A percentile compares a stretch with the other conserved stretches of the same genome.
Evolutionary conservation across 2,113 vertebrate species (phyloP).

Genomic region (Nannobrachium achirus): DNA sequence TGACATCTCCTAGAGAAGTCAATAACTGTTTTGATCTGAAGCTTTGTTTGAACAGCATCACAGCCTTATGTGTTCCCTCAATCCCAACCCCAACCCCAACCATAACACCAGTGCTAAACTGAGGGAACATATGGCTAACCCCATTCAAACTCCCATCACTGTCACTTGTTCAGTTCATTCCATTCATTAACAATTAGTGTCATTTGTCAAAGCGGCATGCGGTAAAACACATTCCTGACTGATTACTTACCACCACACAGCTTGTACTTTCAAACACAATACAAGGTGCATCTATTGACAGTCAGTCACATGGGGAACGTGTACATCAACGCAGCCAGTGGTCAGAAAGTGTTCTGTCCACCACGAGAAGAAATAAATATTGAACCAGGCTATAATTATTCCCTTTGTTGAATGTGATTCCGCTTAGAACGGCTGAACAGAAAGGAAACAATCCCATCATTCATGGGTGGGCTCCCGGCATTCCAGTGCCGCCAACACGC

Average conservation of each 20-base stretch:
- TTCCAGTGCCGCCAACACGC: slow-evolving; percentile 65
- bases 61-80: too few species aligned
- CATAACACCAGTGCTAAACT: too few species aligned
- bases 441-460: slow-evolving; percentile 65
- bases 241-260: too few species aligned
- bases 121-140: too few species aligned
- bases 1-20: slow-evolving; percentile 48
- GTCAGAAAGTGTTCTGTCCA: not conserved
- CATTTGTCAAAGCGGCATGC: too few species aligned
- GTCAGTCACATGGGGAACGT: slow-evolving; percentile 12
- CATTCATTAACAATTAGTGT: too few species aligned
- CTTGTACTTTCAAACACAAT: not conserved
- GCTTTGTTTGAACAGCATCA: too few species aligned
- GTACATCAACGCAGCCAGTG: too few species aligned
- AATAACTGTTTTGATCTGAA: slow-evolving; percentile 38
- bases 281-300: slow-evolving; percentile 1
- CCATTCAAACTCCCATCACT: too few species aligned
- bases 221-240: too few species aligned
- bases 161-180: too few species aligned
- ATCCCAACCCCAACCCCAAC: slow-evolving; percentile 15
- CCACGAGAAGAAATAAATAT: not conserved
- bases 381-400: slow-evolving; percentile 1
- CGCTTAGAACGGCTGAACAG: slow-evolving; percentile 23
- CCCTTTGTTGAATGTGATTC: slow-evolving; percentile 22
- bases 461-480: slow-evolving; percentile 55